Base-by-base conservation (phyloP, 2,113 vertebrate species). In the Ornithorhynchus anatinus region DNA sequence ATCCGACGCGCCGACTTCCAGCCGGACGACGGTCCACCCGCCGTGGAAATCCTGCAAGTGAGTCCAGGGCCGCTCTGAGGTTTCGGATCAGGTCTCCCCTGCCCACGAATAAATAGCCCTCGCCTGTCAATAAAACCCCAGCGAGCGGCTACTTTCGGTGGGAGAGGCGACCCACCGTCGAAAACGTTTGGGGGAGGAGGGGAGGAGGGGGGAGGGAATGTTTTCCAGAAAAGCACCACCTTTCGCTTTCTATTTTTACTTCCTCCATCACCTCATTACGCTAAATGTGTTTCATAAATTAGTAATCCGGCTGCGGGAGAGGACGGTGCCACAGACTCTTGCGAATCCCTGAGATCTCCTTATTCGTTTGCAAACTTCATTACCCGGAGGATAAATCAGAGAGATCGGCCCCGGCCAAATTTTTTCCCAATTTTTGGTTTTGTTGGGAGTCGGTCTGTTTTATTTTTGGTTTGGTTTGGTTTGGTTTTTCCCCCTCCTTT, bases 291-390 rank as follows among this genome's bases (percentile, higher is more conserved):
- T 93, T 92, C 90, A 93, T 93, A 93, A 93, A 94, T 93, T 93
- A 93, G 85, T 90, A 90, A 92, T 90, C 91, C 89, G 92, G 88
- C 63, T 51, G 33, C 86, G 85, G 84, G 86, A 88, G 84, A 77
- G 85, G 92, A 93, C 90, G 87, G 89, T 92, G 81, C 86, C 87
- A 79, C 76, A 91, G 85, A 84, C 91, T 86, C 83, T 39, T 38
- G 89, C 89, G 90, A 93, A 92, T 91, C 89, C 91, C 86, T 87
- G 57, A 42, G 75, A 86, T 81, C 78, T 59, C 68, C 71, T 88
- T 89, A 89, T 91, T 92, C 90, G 84, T 93, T 92, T 90, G 86
- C 91, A 92, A 94, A 93, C 91, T 93, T 94, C 92, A 93, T 93
- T 91, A 92, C 71, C 8, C 63, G 22, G 32, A 86, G 86, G 91